Percentiles rank a stretch among this genome's conserved stretches.
These are phyloP conservation scores for Xylota sylvarum DNA, from an alignment of 2,888 invertebrate species.

Conservation along the genomic window DNA sequence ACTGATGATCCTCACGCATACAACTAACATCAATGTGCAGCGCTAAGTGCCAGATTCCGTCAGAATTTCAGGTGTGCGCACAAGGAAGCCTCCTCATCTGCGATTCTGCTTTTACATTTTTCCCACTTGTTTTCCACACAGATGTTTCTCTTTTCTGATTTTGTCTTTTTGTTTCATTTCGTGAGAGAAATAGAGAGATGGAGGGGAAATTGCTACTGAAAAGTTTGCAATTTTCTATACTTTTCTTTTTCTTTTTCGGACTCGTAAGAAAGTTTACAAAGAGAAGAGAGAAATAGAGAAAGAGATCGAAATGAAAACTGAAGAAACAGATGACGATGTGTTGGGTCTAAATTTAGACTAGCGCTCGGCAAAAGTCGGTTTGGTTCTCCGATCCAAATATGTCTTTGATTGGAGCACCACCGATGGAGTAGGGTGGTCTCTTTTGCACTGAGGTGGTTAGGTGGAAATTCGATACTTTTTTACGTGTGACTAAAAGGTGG, in stretches of 20 bases:
- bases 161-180: background rate
- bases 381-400: constrained; percentile 83
- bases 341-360: constrained; percentile 68
- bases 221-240: constrained; percentile 19
- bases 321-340: constrained; percentile 68
- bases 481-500: constrained; percentile 54
- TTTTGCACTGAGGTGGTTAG: constrained; percentile 81
- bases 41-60: constrained; percentile 67
- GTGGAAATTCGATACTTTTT: constrained; percentile 84
- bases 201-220: constrained; percentile 19
- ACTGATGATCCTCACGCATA: constrained; percentile 13
- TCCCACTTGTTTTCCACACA: constrained; percentile 66
- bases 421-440: constrained; percentile 81
- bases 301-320: constrained; percentile 16
- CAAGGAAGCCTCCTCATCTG: constrained; percentile 16
- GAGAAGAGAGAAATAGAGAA: constrained; percentile 2
- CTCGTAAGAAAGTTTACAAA: background rate
- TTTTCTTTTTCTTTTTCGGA: constrained; percentile 25
- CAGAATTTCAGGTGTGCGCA: constrained; percentile 71
- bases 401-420: constrained; percentile 82
- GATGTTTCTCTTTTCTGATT: constrained; percentile 35
- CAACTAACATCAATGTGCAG: background rate
- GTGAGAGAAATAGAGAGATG: background rate
- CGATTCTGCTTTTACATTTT: constrained; percentile 22
- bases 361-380: constrained; percentile 47